Conservation (phyloP, 2,113 vertebrate species). For the Grammomys dolichurus region DNA sequence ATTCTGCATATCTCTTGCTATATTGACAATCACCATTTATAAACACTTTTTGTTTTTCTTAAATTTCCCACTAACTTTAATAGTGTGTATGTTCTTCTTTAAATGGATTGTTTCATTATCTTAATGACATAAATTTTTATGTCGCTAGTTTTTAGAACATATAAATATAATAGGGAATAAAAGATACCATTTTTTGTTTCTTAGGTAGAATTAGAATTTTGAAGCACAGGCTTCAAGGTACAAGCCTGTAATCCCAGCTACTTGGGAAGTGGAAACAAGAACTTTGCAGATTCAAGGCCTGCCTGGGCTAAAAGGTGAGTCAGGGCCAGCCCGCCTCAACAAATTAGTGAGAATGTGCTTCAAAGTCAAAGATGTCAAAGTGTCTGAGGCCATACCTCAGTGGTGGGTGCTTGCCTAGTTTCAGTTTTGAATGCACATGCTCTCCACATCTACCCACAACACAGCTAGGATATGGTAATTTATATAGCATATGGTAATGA, state of each 20-base stretch:
- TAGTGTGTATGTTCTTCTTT: neutral
- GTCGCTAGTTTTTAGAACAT: neutral
- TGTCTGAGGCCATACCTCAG: neutral
- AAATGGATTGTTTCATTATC: neutral
- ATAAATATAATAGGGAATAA: neutral
- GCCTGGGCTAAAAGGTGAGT: neutral
- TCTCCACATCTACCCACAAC: neutral
- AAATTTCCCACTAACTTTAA: neutral
- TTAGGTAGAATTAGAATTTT: neutral
- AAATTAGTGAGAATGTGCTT: neutral
- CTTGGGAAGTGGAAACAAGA: neutral
- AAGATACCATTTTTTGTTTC: neutral
- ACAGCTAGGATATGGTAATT: neutral
- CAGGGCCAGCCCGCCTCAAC: neutral
- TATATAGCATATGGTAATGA: neutral
- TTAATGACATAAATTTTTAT: neutral
- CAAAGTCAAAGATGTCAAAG: neutral
- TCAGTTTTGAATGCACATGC: neutral
- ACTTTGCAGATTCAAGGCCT: neutral
- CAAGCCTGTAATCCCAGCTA: neutral
- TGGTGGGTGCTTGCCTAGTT: neutral
- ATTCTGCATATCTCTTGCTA: neutral
- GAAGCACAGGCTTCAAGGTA: neutral
- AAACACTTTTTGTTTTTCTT: neutral
- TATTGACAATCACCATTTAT: conserved; percentile 29